These are phyloP conservation scores for Rhinichthys osculus DNA, from an alignment of 2,797 vertebrate species.

Conservation along the genomic window DNA sequence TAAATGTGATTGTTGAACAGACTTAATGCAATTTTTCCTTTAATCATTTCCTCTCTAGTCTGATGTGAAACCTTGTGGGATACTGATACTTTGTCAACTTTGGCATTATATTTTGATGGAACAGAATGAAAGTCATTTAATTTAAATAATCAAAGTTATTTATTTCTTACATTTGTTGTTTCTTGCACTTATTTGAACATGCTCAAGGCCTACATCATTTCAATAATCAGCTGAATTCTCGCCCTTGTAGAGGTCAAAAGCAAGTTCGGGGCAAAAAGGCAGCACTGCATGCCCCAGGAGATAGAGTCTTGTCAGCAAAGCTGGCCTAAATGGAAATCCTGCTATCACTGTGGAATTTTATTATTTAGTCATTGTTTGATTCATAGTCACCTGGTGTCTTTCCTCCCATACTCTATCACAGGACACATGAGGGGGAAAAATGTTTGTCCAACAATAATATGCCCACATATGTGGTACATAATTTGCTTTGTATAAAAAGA, in stretches of 20 bases:
- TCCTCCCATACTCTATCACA: slow-evolving; percentile 56
- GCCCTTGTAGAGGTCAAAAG: slow-evolving; percentile 47
- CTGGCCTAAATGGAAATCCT: slow-evolving; percentile 65
- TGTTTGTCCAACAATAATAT: slow-evolving; percentile 55
- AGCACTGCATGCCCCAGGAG: slow-evolving; percentile 39
- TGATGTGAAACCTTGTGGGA: slow-evolving; percentile 39
- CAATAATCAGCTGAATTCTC: slow-evolving; percentile 48
- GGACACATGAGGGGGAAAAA: slow-evolving; percentile 32
- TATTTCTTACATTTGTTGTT: slow-evolving; percentile 41
- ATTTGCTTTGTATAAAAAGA: slow-evolving; percentile 43
- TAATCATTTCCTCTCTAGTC: slow-evolving; percentile 29
- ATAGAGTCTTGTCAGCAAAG: slow-evolving; percentile 59
- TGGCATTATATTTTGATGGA: slow-evolving; percentile 34
- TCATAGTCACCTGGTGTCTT: slow-evolving; percentile 62
- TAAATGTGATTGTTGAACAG: slow-evolving; percentile 54
- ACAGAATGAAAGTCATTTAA: slow-evolving; percentile 24
- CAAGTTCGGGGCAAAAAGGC: slow-evolving; percentile 48
- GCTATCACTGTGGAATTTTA: slow-evolving; percentile 67
- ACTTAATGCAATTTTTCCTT: slow-evolving; percentile 23
- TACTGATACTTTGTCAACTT: slow-evolving; percentile 36
- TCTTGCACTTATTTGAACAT: slow-evolving; percentile 37
- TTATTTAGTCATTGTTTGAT: slow-evolving; percentile 66
- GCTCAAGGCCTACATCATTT: slow-evolving; percentile 42
- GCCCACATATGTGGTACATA: slow-evolving; percentile 36
- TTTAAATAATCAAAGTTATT: slow-evolving; percentile 38